These are phyloP conservation scores for Tetraneura akinire DNA, from an alignment of 1,140 invertebrate genomes.

Conservation along the genomic window DNA sequence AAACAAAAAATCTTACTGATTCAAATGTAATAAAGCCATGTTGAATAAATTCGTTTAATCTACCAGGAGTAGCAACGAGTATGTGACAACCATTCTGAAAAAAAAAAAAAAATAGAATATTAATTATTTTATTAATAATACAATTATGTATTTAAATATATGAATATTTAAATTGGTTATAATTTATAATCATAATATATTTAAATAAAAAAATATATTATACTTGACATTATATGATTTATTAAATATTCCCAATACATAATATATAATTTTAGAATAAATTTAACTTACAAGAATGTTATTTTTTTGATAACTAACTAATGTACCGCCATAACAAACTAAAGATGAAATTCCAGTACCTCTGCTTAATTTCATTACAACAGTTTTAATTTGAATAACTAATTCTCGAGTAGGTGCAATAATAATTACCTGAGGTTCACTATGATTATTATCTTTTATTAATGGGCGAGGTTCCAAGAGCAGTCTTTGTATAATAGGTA, in stretches of 20 bases:
- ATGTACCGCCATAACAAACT: conserved; percentile 84
- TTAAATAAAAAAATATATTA: too few species aligned
- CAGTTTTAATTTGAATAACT: conserved; percentile 81
- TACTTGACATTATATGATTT: too few species aligned
- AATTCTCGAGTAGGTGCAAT: conserved; percentile 86
- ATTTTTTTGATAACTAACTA: conserved; percentile 57
- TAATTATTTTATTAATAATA: too few species aligned
- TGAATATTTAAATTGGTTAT: too few species aligned
- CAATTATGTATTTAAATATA: too few species aligned
- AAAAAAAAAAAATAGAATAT: neutral
- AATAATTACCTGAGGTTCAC: conserved; percentile 51
- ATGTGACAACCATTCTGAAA: conserved; percentile 83
- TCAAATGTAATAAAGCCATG: conserved; percentile 73
- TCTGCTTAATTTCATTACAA: conserved; percentile 82
- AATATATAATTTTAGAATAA: neutral
- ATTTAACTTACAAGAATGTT: conserved; percentile 38
- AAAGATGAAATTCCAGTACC: conserved; percentile 73
- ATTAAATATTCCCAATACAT: too few species aligned
- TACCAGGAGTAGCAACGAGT: conserved; percentile 89
- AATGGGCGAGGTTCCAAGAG: conserved; percentile 30
- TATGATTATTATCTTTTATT: neutral
- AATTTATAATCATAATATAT: too few species aligned
- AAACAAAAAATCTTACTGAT: conserved; percentile 76
- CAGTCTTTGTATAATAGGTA: conserved; percentile 80
- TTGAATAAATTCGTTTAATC: conserved; percentile 82